Percentiles rank a stretch among this genome's conserved stretches.
Evolutionary conservation across 2,888 invertebrate species (phyloP).

Genomic region (Stramonita haemastoma): DNA sequence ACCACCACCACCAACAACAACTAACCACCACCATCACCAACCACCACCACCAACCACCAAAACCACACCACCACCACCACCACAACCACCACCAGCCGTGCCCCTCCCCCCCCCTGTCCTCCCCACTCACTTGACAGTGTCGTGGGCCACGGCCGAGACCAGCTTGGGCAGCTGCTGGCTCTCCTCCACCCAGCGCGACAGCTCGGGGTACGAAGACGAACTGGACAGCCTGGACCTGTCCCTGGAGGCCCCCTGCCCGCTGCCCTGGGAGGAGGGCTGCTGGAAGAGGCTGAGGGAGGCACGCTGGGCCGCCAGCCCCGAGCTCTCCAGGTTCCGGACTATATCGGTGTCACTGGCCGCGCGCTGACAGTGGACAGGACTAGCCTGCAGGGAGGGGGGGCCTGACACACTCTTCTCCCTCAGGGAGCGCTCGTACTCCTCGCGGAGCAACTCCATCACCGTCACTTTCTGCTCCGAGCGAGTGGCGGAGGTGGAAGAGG

Average conservation of each 20-base stretch:
- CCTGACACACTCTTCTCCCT: slow-evolving; percentile 37
- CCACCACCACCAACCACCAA: too few relatives aligned
- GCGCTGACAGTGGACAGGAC: slow-evolving; percentile 46
- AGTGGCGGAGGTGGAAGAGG: too few relatives aligned
- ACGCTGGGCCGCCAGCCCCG: slow-evolving; percentile 37
- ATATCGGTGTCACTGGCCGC: slow-evolving; percentile 69
- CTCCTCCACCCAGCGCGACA: slow-evolving; percentile 57
- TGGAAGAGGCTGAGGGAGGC: slow-evolving; percentile 22
- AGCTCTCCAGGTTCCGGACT: slow-evolving; percentile 45
- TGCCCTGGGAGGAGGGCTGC: not conserved
- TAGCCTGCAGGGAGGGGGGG: slow-evolving; percentile 17
- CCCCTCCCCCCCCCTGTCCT: not conserved
- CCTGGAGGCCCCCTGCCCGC: not conserved
- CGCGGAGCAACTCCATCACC: slow-evolving; percentile 68
- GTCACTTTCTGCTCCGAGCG: slow-evolving; percentile 58
- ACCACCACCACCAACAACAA: too few relatives aligned
- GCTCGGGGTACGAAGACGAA: slow-evolving; percentile 55
- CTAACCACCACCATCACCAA: too few relatives aligned
- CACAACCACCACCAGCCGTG: too few relatives aligned
- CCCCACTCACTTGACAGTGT: slow-evolving; percentile 68
- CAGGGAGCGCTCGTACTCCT: slow-evolving; percentile 57
- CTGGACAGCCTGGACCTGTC: slow-evolving; percentile 41
- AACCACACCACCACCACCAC: too few relatives aligned
- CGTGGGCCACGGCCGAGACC: slow-evolving; percentile 69
- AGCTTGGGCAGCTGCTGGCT: slow-evolving; percentile 57